phyloP scores from a whole-genome alignment of 2,113 vertebrate species.

The Ameiurus melas region DNA sequence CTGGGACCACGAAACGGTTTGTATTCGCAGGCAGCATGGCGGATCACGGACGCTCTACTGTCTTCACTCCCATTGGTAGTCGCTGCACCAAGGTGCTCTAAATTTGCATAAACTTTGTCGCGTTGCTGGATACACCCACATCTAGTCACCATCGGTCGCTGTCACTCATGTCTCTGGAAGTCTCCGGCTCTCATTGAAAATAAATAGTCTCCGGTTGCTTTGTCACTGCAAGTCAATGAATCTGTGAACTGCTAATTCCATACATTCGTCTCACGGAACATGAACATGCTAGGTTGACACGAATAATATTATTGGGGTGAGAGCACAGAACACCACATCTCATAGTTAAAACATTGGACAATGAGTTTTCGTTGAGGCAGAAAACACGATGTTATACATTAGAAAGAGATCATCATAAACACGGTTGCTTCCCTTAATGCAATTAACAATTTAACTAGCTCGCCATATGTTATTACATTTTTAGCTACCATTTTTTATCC shows the following conservation, averaged over 20 bases:
- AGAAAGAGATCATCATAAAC: neutral
- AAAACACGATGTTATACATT: neutral
- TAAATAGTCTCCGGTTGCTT: no score
- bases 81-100: no score
- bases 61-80: no score
- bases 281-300: neutral
- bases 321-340: neutral
- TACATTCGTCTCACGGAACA: neutral
- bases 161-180: no score
- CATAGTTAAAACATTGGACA: neutral
- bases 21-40: no score
- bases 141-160: no score
- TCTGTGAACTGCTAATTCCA: neutral
- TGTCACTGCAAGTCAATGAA: no score
- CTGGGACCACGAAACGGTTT: no score
- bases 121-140: no score
- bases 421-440: neutral
- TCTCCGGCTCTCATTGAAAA: no score
- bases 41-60: no score
- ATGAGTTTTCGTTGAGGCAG: neutral
- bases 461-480: neutral
- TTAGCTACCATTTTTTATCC: neutral
- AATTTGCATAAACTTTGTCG: no score
- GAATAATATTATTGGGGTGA: neutral
- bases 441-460: neutral